Evolutionary conservation across 2,797 vertebrate genomes (phyloP), one percentile per base, ranked within the genome.

Genomic region (Holocentrus rufus): DNA sequence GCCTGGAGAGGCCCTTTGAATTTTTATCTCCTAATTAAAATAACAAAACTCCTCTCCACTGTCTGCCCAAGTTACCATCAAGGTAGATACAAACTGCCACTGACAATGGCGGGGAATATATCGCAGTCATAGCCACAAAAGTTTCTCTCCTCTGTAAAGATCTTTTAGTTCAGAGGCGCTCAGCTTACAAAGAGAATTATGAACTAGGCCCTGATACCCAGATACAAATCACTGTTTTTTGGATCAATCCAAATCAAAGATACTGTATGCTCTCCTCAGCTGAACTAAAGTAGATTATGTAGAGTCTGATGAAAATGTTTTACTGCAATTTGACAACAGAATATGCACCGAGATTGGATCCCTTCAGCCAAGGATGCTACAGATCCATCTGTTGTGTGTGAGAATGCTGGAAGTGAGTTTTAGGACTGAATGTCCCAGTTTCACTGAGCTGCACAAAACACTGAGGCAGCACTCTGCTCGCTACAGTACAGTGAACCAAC

Each of bases 21-120:
- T 94, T 92, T 93, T 94, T 94, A 95, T 95, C 93, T 92, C 88
- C 93, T 94, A 94, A 94, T 94, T 94, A 93, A 94, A 94, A 94
- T 94, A 94, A 94, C 92, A 93, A 93, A 94, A 94, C 91, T 93
- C 90, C 83, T 87, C 88, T 90, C 87, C 83, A 89, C 91, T 90
- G 91, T 92, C 90, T 89, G 91, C 85, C 81, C 77, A 83, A 91
- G 90, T 93, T 90, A 89, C 89, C 91, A 93, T 93, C 93, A 93
- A 92, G 88, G 91, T 93, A 93, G 91, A 93, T 93, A 90, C 89
- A 88, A 93, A 93, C 91, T 91, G 91, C 90, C 87, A 88, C 81
- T 77, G 87, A 92, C 88, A 88, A 90, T 88, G 82, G 85, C 58
- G 65, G 73, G 81, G 86, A 85, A 87, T 76, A 77, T 89, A 92